phyloP scores from a whole-genome alignment of 2,113 vertebrate genomes.

The Parus major region DNA sequence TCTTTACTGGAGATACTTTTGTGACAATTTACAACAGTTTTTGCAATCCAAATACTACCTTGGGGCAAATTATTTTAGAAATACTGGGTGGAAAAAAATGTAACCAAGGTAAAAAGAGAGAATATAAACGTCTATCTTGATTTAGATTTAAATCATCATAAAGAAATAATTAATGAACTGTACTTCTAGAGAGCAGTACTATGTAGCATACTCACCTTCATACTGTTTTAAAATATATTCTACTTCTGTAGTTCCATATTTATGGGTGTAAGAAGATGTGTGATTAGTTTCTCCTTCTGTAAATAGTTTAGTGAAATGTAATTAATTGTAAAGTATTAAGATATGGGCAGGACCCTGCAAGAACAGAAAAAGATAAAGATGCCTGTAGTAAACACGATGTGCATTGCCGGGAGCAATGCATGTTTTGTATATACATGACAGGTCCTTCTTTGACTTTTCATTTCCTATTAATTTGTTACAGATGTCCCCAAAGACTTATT shows the following conservation, averaged over 20 bases:
- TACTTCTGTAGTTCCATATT: background rate
- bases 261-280: background rate
- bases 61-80: background rate
- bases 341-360: slow-evolving; percentile 70
- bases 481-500: slow-evolving; percentile 25
- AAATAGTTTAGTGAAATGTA: slow-evolving; percentile 58
- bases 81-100: background rate
- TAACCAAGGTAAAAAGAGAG: background rate
- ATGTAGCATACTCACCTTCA: background rate
- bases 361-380: slow-evolving; percentile 16
- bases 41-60: background rate
- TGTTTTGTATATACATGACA: slow-evolving; percentile 6
- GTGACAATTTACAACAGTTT: background rate
- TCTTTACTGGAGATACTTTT: background rate
- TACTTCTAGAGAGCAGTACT: slow-evolving; percentile 27
- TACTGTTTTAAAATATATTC: slow-evolving; percentile 14
- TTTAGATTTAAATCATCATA: background rate
- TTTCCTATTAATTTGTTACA: slow-evolving; percentile 25
- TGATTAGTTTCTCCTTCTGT: slow-evolving; percentile 54
- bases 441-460: slow-evolving; percentile 42
- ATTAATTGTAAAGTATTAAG: slow-evolving; percentile 53
- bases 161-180: background rate
- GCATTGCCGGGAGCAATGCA: slow-evolving; percentile 60
- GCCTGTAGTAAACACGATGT: slow-evolving; percentile 43
- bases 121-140: background rate